Conservation (phyloP, 2,888 invertebrate species). For the Celastrina argiolus region DNA sequence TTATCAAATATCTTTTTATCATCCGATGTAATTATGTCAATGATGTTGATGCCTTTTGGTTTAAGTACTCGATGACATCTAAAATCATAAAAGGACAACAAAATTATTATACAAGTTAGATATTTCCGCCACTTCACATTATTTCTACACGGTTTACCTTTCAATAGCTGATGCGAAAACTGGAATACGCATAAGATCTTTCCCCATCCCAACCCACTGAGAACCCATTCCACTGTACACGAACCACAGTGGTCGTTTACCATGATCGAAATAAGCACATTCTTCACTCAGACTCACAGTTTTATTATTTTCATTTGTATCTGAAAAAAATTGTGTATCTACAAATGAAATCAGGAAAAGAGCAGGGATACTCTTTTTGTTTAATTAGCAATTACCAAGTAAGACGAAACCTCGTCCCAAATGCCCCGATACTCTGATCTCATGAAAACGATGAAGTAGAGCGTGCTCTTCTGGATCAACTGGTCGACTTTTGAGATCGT, state of each 20-base stretch:
- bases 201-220: constrained; percentile 82
- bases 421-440: constrained; percentile 74
- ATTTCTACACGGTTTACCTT: constrained; percentile 37
- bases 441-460: no score
- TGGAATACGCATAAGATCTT: constrained; percentile 78
- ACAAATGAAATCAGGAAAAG: no score
- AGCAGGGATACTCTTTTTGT: no score
- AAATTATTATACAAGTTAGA: not conserved
- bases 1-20: constrained; percentile 76
- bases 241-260: constrained; percentile 77
- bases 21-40: constrained; percentile 20
- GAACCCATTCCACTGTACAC: constrained; percentile 55
- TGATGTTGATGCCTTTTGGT: constrained; percentile 20
- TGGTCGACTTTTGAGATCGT: constrained; percentile 44
- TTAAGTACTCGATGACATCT: constrained; percentile 9
- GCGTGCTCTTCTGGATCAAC: no score
- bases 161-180: constrained; percentile 74
- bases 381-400: constrained; percentile 53
- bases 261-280: constrained; percentile 45
- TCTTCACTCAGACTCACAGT: constrained; percentile 42
- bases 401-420: constrained; percentile 81
- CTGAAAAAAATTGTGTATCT: constrained; percentile 19
- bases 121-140: not conserved
- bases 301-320: constrained; percentile 36
- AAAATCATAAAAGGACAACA: not conserved